phyloP scores from a whole-genome alignment of 1,140 invertebrate genomes.

The Luehdorfia chinensis region DNA sequence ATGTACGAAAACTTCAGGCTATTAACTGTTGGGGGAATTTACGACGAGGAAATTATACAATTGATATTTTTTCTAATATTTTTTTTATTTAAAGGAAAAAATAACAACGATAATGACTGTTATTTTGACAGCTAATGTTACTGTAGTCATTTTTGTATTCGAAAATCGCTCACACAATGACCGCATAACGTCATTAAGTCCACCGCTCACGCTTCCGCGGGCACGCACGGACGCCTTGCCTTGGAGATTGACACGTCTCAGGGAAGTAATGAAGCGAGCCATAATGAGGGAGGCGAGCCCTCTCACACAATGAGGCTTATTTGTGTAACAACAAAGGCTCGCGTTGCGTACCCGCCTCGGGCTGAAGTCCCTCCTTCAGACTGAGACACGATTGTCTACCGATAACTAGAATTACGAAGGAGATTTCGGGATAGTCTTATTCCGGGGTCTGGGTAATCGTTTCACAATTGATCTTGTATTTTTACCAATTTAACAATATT shows the following conservation, averaged over 20 bases:
- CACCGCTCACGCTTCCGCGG: conserved; percentile 2
- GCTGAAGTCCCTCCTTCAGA: conserved; percentile 17
- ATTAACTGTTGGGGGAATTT: too few relatives aligned
- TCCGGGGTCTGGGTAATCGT: conserved; percentile 8
- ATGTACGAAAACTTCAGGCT: too few relatives aligned
- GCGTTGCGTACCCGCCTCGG: conserved; percentile 21
- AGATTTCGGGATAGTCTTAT: conserved; percentile 10
- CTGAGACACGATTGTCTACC: conserved; percentile 12
- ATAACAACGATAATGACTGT: too few relatives aligned
- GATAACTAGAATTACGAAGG: conserved; percentile 11
- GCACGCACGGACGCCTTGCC: conserved; percentile 10
- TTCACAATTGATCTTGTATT: conserved; percentile 8
- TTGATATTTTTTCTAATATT: too few relatives aligned
- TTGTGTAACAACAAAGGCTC: conserved; percentile 33
- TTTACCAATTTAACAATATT: conserved; percentile 8
- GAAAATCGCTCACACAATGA: conserved; percentile 2
- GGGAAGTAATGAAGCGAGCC: conserved; percentile 22
- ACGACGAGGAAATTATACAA: too few relatives aligned
- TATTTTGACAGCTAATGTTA: too few relatives aligned
- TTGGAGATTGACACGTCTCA: conserved; percentile 33
- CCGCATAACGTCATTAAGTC: conserved; percentile 10
- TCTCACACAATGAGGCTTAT: conserved; percentile 38
- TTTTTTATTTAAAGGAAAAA: too few relatives aligned
- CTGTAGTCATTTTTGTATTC: too few relatives aligned
- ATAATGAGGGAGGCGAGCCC: conserved; percentile 27